phyloP scores from a whole-genome alignment of 2,888 invertebrate genomes.

The Rotaria socialis region DNA sequence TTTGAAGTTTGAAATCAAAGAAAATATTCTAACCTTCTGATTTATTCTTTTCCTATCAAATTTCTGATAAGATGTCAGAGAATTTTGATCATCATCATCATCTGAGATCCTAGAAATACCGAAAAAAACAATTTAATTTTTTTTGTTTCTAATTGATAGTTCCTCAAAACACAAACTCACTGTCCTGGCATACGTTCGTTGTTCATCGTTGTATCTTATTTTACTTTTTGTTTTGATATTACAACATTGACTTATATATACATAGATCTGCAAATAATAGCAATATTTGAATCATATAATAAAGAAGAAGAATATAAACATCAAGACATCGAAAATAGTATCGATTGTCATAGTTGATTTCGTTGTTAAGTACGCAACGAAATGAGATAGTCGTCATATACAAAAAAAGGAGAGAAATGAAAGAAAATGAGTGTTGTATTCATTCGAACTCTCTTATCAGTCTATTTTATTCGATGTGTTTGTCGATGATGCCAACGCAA shows the following conservation, averaged over 20 bases:
- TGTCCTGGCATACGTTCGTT: background rate
- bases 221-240: background rate
- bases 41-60: background rate
- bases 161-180: background rate
- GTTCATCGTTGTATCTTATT: background rate
- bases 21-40: background rate
- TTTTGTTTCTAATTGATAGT: background rate
- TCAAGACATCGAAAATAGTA: background rate
- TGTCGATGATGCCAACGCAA: background rate
- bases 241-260: background rate
- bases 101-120: background rate
- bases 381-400: background rate
- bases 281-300: background rate
- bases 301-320: background rate
- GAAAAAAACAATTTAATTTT: background rate
- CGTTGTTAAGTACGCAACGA: background rate
- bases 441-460: background rate
- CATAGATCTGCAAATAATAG: background rate
- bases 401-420: background rate
- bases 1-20: too few species aligned
- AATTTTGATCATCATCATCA: conserved; percentile 33
- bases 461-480: background rate
- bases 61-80: background rate
- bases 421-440: background rate
- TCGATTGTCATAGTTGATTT: background rate